Conservation (phyloP, 2,888 invertebrate species). For the Omphaloscelis lunosa region DNA sequence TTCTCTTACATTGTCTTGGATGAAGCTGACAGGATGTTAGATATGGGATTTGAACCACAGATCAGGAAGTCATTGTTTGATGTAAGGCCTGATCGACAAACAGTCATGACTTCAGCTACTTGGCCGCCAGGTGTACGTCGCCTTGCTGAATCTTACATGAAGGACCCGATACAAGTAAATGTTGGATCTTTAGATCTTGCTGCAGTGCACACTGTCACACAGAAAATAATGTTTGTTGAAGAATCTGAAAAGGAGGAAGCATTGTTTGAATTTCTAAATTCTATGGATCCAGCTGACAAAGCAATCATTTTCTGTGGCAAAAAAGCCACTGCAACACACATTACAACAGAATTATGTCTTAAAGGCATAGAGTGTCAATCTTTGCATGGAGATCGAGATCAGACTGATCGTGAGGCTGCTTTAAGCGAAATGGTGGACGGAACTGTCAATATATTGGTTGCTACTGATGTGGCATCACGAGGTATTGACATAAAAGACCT, state of each 20-base stretch:
- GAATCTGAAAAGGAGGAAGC: constrained; percentile 93
- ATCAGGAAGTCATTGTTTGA: constrained; percentile 95
- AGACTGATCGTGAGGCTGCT: constrained; percentile 94
- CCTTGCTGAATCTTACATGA: constrained; percentile 96
- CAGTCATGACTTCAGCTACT: constrained; percentile 99
- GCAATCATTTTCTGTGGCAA: constrained; percentile 97
- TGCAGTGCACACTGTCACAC: constrained; percentile 96
- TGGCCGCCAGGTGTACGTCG: constrained; percentile 97
- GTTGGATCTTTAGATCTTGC: constrained; percentile 97
- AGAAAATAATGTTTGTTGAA: constrained; percentile 94
- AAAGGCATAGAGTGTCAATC: constrained; percentile 93
- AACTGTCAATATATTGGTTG: constrained; percentile 95
- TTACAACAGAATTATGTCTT: constrained; percentile 94
- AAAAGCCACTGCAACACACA: constrained; percentile 95
- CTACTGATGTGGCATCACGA: constrained; percentile 98
- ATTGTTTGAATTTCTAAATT: constrained; percentile 93
- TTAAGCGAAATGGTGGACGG: constrained; percentile 96
- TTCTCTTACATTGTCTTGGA: constrained; percentile 97
- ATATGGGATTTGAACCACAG: constrained; percentile 97
- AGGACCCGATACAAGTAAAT: constrained; percentile 96
- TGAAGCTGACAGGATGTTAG: constrained; percentile 97
- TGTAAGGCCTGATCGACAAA: constrained; percentile 97
- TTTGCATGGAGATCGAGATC: constrained; percentile 97
- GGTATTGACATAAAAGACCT: constrained; percentile 98
- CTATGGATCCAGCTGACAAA: constrained; percentile 94